phyloP scores from a whole-genome alignment of 2,888 invertebrate genomes.

The Chironomus tentans region DNA sequence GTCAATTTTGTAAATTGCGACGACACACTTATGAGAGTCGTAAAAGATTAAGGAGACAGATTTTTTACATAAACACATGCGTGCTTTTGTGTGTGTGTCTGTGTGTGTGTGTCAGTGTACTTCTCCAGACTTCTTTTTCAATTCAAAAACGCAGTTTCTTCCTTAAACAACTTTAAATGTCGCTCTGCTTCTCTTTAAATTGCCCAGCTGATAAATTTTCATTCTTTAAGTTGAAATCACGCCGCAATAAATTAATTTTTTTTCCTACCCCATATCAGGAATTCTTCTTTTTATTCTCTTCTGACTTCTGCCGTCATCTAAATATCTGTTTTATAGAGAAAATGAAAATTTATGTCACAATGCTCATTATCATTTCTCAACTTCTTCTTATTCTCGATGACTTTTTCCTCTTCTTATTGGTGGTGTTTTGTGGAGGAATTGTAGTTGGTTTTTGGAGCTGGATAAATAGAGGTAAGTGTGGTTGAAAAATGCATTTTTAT shows the following conservation, averaged over 20 bases:
- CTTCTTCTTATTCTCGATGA: neutral
- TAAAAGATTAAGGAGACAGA: neutral
- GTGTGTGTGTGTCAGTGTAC: too few species aligned
- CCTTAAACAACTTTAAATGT: neutral
- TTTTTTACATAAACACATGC: neutral
- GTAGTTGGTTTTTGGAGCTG: too few species aligned
- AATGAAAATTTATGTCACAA: conserved; percentile 24
- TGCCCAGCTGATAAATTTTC: conserved; percentile 3
- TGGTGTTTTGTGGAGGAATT: too few species aligned
- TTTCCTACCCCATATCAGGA: conserved; percentile 26
- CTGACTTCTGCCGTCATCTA: conserved; percentile 3
- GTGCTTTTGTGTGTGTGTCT: neutral
- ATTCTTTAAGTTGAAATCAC: conserved; percentile 7
- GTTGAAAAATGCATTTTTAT: too few species aligned
- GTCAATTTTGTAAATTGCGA: neutral
- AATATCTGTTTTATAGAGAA: conserved; percentile 2
- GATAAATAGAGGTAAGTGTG: too few species aligned
- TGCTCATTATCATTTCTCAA: conserved; percentile 14
- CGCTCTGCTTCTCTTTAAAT: neutral
- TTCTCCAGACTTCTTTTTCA: neutral
- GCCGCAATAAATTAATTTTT: conserved; percentile 26
- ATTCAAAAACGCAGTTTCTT: neutral
- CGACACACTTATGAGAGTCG: neutral
- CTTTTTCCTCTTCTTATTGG: neutral
- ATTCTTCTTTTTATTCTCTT: neutral